These are phyloP conservation scores for Toxotes jaculatrix DNA, from an alignment of 2,113 vertebrate genomes.

Conservation along the genomic window DNA sequence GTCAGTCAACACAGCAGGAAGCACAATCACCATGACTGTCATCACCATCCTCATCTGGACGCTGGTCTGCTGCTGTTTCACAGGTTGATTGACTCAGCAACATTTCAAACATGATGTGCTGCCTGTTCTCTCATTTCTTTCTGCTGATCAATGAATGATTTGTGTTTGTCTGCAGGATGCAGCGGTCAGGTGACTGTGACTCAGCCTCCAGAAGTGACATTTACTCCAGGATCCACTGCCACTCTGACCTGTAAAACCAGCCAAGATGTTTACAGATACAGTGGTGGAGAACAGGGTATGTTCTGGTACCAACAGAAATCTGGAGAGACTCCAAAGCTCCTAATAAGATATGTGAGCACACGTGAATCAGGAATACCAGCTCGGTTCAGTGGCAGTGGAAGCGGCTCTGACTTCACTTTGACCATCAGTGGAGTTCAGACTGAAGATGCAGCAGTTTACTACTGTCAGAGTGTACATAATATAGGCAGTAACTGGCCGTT, in stretches of 20 bases:
- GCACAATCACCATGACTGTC: slow-evolving; percentile 58
- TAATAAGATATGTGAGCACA: background rate
- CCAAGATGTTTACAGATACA: background rate
- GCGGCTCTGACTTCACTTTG: slow-evolving; percentile 58
- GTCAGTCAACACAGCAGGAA: slow-evolving; percentile 16
- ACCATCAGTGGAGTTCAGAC: slow-evolving; percentile 66
- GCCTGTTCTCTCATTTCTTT: slow-evolving; percentile 36
- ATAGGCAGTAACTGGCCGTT: too few species aligned
- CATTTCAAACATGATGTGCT: slow-evolving; percentile 19
- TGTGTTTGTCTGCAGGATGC: slow-evolving; percentile 62
- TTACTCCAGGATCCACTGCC: slow-evolving; percentile 55
- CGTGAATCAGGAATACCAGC: background rate
- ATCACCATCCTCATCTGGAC: slow-evolving; percentile 58
- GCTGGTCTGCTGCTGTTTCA: slow-evolving; percentile 55
- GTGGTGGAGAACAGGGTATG: background rate
- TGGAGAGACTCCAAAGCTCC: slow-evolving; percentile 59
- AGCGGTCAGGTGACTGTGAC: slow-evolving; percentile 69
- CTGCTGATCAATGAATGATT: slow-evolving; percentile 30
- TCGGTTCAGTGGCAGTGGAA: slow-evolving; percentile 68
- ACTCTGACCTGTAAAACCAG: slow-evolving; percentile 61
- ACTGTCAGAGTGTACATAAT: slow-evolving; percentile 56
- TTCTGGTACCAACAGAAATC: slow-evolving; percentile 73
- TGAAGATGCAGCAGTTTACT: slow-evolving; percentile 69
- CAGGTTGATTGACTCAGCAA: slow-evolving; percentile 42
- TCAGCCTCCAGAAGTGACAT: slow-evolving; percentile 33